A percentile compares a stretch with the other conserved stretches of the same genome.
phyloP scores from a whole-genome alignment of 2,113 vertebrate genomes.

The Chunga burmeisteri region DNA sequence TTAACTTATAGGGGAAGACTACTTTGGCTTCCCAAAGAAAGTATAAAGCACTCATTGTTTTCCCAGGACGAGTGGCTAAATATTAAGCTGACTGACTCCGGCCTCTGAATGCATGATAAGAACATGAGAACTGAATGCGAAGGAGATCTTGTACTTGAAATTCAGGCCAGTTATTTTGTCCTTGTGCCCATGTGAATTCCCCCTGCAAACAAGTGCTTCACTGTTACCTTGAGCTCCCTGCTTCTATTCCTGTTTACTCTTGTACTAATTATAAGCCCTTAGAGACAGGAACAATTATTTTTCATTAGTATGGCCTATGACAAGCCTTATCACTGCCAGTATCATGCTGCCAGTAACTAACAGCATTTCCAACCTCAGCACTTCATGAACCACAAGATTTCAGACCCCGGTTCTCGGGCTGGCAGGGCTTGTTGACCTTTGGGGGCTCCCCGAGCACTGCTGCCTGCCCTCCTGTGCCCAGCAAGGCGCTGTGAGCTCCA shows the following conservation, averaged over 20 bases:
- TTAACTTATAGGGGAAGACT: neutral
- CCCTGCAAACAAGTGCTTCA: neutral
- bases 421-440: fast-evolving
- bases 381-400: fast-evolving
- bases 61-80: neutral
- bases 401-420: fast-evolving
- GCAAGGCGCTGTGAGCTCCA: fast-evolving
- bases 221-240: neutral
- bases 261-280: neutral
- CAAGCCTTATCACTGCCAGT: neutral
- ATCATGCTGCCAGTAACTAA: neutral
- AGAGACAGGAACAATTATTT: neutral
- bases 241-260: neutral
- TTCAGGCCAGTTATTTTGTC: neutral
- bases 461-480: fast-evolving
- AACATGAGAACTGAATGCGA: neutral
- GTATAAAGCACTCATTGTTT: conserved; percentile 1
- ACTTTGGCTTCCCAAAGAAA: neutral
- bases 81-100: conserved; percentile 11
- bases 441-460: fast-evolving
- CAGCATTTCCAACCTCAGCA: neutral
- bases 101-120: neutral
- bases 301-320: neutral
- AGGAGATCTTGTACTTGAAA: neutral
- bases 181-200: neutral